phyloP scores from a whole-genome alignment of 1,140 invertebrate genomes.

The Linepithema humile region DNA sequence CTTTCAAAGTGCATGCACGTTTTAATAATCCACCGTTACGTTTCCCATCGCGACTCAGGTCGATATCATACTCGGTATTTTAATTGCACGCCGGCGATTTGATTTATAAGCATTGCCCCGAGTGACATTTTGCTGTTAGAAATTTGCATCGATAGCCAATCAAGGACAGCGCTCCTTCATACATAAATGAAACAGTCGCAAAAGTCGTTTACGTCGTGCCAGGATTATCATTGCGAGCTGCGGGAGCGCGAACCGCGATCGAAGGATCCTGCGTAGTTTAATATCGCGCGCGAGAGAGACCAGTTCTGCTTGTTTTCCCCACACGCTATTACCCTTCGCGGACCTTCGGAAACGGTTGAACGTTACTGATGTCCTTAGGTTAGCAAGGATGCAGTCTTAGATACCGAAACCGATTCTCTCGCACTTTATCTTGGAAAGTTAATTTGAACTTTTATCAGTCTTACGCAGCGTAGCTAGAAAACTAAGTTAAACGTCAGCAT shows the following conservation, averaged over 20 bases:
- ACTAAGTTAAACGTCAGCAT: background rate
- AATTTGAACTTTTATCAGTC: background rate
- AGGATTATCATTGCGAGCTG: constrained; percentile 35
- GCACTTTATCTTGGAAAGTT: background rate
- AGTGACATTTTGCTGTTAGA: background rate
- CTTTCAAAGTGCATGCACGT: background rate
- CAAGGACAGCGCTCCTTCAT: background rate
- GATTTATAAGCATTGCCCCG: background rate
- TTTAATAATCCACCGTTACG: background rate
- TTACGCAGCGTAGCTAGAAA: background rate
- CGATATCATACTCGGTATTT: background rate
- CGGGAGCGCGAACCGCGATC: background rate
- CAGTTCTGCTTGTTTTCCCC: constrained; percentile 53
- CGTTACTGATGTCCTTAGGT: constrained; percentile 38
- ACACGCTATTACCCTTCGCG: background rate
- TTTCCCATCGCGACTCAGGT: background rate
- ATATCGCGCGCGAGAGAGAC: background rate
- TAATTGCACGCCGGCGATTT: background rate
- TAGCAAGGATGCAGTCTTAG: constrained; percentile 16
- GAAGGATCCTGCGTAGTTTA: constrained; percentile 30
- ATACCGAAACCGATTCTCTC: constrained; percentile 21
- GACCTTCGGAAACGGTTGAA: constrained; percentile 49
- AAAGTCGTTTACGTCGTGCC: background rate
- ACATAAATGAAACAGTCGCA: background rate
- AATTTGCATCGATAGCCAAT: constrained; percentile 7